phyloP scores from a whole-genome alignment of 2,888 invertebrate species.

The Galerucella calmariensis region DNA sequence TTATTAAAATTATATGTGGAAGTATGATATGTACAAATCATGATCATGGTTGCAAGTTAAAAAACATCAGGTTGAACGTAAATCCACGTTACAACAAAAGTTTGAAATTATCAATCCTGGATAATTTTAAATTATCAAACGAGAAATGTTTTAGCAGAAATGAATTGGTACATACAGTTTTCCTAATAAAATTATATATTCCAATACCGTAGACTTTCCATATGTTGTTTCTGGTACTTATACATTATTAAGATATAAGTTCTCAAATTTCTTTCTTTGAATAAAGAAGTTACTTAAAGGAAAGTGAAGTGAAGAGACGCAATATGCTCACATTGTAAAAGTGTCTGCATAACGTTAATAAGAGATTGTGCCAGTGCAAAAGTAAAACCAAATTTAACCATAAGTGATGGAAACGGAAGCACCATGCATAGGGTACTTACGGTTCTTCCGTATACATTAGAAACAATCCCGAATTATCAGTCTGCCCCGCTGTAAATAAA shows the following conservation, averaged over 20 bases:
- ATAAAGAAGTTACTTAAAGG: constrained; percentile 16
- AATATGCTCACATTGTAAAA: constrained; percentile 36
- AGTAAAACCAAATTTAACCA: constrained; percentile 35
- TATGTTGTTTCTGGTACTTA: not conserved
- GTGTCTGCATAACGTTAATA: constrained; percentile 38
- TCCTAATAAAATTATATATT: not conserved
- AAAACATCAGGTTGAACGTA: not conserved
- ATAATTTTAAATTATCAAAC: not conserved
- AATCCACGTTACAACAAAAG: not conserved
- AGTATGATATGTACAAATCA: not conserved
- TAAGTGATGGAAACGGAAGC: constrained; percentile 36
- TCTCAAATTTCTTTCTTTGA: constrained; percentile 7
- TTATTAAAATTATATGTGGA: not conserved
- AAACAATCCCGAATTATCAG: constrained; percentile 87
- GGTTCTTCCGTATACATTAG: constrained; percentile 80
- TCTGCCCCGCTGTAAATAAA: constrained; percentile 74
- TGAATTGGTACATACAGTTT: not conserved
- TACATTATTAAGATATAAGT: not conserved
- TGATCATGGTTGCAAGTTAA: not conserved
- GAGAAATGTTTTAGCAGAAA: not conserved
- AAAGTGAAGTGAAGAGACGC: constrained; percentile 27
- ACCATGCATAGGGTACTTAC: constrained; percentile 65
- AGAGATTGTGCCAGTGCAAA: constrained; percentile 32
- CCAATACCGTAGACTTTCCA: not conserved
- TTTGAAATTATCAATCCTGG: not conserved